Percentiles rank a stretch among this genome's conserved stretches.
Conservation (phyloP, 2,113 vertebrate genomes). For the Mastomys natalensis region DNA sequence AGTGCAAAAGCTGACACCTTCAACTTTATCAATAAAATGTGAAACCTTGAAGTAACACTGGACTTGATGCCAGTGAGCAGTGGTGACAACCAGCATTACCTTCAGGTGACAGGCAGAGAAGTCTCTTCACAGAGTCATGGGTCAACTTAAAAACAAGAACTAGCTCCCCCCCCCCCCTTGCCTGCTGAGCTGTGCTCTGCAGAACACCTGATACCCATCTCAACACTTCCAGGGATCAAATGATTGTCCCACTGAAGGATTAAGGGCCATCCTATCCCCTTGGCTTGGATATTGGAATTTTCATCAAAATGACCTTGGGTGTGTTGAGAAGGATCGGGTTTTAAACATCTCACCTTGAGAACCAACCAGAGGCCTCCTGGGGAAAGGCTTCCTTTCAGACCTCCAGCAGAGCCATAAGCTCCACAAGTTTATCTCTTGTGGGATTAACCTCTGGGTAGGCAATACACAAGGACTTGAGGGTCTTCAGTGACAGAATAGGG, state of each 20-base stretch:
- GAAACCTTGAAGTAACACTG: constrained; percentile 8
- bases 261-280: constrained; percentile 93
- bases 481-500: neutral
- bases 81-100: constrained; percentile 34
- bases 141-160: constrained; percentile 31
- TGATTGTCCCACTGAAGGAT: constrained; percentile 91
- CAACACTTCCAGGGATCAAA: constrained; percentile 87
- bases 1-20: constrained; percentile 65
- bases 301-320: constrained; percentile 96
- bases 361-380: constrained; percentile 71
- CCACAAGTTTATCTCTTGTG: neutral
- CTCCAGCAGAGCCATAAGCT: constrained; percentile 66
- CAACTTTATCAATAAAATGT: constrained; percentile 59
- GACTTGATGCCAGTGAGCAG: constrained; percentile 54
- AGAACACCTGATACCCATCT: constrained; percentile 87
- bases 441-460: constrained; percentile 53
- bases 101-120: constrained; percentile 55
- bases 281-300: constrained; percentile 94
- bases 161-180: constrained; percentile 77
- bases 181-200: constrained; percentile 77
- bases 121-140: neutral
- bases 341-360: constrained; percentile 85
- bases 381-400: constrained; percentile 35
- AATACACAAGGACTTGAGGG: constrained; percentile 32
- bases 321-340: constrained; percentile 90